phyloP scores from a whole-genome alignment of 2,113 vertebrate genomes.

The Nycticorax nycticorax region DNA sequence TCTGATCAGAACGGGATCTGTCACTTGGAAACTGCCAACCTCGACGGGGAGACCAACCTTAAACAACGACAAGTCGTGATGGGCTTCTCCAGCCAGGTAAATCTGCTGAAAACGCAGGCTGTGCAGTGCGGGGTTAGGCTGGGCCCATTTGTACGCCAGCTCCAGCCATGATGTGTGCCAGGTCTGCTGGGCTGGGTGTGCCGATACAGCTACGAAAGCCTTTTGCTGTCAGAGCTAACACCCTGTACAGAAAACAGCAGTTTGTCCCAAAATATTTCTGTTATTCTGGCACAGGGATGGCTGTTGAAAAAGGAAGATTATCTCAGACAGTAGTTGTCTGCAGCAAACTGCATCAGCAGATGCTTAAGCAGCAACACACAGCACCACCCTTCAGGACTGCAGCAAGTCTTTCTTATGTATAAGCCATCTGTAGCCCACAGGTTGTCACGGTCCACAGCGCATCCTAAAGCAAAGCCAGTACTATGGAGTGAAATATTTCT shows the following conservation, averaged over 20 bases:
- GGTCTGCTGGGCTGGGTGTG: rapidly evolving
- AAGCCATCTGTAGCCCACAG: neutral
- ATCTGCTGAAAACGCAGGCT: neutral
- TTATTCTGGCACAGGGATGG: neutral
- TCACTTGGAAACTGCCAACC: conserved; percentile 87
- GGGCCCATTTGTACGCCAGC: rapidly evolving
- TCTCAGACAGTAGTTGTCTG: neutral
- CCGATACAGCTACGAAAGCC: rapidly evolving
- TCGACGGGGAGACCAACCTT: conserved; percentile 95
- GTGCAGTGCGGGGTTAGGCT: rapidly evolving
- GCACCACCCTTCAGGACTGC: rapidly evolving
- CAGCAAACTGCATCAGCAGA: neutral
- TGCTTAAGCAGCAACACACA: neutral
- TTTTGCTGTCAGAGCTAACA: neutral
- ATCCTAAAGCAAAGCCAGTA: neutral
- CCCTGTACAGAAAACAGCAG: neutral
- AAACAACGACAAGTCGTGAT: conserved; percentile 82
- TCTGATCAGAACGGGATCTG: conserved; percentile 87
- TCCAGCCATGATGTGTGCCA: too few relatives aligned
- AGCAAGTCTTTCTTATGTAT: neutral
- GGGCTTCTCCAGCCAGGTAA: conserved; percentile 74
- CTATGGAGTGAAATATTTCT: neutral
- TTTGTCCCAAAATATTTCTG: neutral
- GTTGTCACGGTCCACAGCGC: too few relatives aligned
- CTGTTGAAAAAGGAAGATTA: neutral